Evolutionary conservation across 2,113 vertebrate genomes (phyloP).

Genomic region (Sorex fumeus): DNA sequence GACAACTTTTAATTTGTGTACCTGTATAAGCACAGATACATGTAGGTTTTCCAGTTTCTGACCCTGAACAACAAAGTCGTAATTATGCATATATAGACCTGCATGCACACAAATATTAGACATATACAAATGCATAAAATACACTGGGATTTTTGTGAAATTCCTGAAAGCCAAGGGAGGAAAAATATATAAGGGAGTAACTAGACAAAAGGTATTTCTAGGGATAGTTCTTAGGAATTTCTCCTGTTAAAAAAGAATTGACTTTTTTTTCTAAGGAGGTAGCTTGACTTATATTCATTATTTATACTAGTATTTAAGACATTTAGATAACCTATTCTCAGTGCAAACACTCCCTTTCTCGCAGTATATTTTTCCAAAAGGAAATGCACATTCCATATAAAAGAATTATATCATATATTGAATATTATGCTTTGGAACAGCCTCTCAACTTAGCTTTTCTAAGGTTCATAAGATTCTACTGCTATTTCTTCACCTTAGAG

Average conservation of each 20-base stretch:
- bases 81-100: not conserved
- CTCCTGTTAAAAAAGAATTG: not conserved
- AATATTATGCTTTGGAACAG: not conserved
- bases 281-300: not conserved
- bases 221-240: not conserved
- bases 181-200: too few relatives aligned
- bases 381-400: not conserved
- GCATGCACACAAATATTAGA: not conserved
- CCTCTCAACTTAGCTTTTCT: not conserved
- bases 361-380: not conserved
- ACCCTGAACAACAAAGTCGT: not conserved
- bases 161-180: too few relatives aligned
- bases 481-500: not conserved
- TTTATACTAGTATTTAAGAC: not conserved
- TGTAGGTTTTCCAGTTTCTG: not conserved
- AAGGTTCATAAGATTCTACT: not conserved
- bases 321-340: not conserved
- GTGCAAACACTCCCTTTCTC: not conserved
- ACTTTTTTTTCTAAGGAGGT: conserved; percentile 39
- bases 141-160: too few relatives aligned
- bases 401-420: not conserved
- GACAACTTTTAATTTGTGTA: not conserved
- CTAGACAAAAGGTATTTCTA: conserved; percentile 6
- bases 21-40: too few relatives aligned
- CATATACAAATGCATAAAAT: not conserved